These are phyloP conservation scores for Drosophila funebris DNA, from an alignment of 1,140 invertebrate genomes.

Conservation along the genomic window DNA sequence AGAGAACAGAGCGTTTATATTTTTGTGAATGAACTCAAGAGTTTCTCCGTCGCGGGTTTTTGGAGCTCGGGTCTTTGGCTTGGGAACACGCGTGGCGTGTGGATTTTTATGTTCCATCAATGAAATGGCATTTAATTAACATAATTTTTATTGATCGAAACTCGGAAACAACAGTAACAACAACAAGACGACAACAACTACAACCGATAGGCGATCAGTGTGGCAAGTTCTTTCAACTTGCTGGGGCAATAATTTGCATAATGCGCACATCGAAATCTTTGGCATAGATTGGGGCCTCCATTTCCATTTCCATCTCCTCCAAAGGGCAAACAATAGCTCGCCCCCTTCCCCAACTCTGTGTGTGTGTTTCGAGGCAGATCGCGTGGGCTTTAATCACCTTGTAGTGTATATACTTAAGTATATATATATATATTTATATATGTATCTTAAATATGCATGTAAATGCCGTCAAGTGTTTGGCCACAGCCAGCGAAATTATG, in stretches of 20 bases:
- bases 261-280: conserved; percentile 68
- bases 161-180: conserved; percentile 36
- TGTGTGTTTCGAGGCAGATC: conserved; percentile 22
- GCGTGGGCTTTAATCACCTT: conserved; percentile 74
- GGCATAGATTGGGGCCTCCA: conserved; percentile 41
- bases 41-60: conserved; percentile 52
- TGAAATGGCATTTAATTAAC: conserved; percentile 81
- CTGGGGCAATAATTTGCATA: conserved; percentile 61
- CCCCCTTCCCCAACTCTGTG: not conserved
- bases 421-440: conserved; percentile 5
- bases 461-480: conserved; percentile 62
- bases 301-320: not conserved
- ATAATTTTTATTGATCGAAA: conserved; percentile 79
- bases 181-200: no score
- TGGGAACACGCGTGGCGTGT: conserved; percentile 66
- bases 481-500: conserved; percentile 67
- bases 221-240: conserved; percentile 76
- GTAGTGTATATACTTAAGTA: conserved; percentile 5
- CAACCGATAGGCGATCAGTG: conserved; percentile 45
- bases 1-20: conserved; percentile 48
- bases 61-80: conserved; percentile 26
- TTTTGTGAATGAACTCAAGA: conserved; percentile 79
- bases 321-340: conserved; percentile 34
- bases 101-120: conserved; percentile 81
- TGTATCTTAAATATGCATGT: conserved; percentile 37